Evolutionary conservation across 2,113 vertebrate genomes (phyloP).

Genomic region (Salvelinus sp.): DNA sequence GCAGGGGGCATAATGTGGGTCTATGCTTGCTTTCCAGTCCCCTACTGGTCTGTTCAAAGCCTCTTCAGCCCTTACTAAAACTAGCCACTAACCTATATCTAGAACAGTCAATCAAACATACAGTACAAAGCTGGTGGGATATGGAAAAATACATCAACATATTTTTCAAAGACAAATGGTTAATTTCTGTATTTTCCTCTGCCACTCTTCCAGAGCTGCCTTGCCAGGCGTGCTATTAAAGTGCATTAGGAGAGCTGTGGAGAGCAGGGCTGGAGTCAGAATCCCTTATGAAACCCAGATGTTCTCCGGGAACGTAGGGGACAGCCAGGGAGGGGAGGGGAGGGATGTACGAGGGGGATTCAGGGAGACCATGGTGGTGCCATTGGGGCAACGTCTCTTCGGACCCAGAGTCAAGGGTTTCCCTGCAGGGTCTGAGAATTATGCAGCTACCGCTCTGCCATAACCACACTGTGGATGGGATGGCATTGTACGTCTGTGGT

Average conservation of each 20-base stretch:
- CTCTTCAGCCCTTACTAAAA: neutral
- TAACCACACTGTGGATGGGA: no score
- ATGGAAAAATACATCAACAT: neutral
- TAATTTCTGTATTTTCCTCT: neutral
- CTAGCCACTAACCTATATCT: neutral
- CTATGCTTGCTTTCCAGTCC: neutral
- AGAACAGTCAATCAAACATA: neutral
- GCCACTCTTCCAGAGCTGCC: neutral
- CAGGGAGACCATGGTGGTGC: neutral
- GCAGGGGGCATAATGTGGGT: neutral
- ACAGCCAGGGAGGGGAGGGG: neutral
- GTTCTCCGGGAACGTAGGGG: constrained; percentile 18
- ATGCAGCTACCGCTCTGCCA: no score
- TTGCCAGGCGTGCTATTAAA: constrained; percentile 2
- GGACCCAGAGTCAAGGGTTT: neutral
- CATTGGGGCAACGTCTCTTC: neutral
- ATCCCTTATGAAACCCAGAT: constrained; percentile 49
- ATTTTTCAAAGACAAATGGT: neutral
- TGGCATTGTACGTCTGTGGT: no score
- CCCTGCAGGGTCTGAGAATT: neutral
- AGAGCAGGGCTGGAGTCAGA: neutral
- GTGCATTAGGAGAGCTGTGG: constrained; percentile 5
- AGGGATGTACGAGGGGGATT: neutral
- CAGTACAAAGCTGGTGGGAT: neutral
- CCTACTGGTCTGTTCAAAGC: neutral